Evolutionary conservation across 2,888 invertebrate species (phyloP).

Genomic region (Dicyrtomina minuta): DNA sequence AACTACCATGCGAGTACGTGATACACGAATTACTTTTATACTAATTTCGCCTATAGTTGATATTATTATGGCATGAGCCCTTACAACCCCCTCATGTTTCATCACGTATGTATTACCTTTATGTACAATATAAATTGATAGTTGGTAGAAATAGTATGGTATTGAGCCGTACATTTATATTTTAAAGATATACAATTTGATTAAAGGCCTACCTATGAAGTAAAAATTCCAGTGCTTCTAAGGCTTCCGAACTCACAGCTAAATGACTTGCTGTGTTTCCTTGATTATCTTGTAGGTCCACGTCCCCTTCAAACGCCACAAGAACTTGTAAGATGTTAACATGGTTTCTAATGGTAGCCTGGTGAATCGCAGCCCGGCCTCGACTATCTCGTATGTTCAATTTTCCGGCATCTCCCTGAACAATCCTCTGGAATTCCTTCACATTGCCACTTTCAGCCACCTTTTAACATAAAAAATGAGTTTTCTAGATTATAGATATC

Average conservation of each 20-base stretch:
- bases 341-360: conserved; percentile 75
- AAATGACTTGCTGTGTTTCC: conserved; percentile 81
- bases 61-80: neutral
- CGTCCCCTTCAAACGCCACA: conserved; percentile 71
- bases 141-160: neutral
- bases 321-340: conserved; percentile 75
- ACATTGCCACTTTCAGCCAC: conserved; percentile 81
- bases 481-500: neutral
- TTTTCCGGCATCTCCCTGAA: conserved; percentile 70
- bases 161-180: neutral
- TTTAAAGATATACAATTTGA: no score
- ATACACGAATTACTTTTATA: neutral
- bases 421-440: conserved; percentile 75
- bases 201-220: conserved; percentile 59
- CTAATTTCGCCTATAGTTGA: neutral
- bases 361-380: conserved; percentile 76
- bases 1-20: neutral
- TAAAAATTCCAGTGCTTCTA: conserved; percentile 72
- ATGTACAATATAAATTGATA: no score
- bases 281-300: conserved; percentile 62
- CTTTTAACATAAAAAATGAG: conserved; percentile 60
- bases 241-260: conserved; percentile 72
- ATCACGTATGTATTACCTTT: no score
- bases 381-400: conserved; percentile 70
- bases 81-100: no score